A percentile compares a stretch with the other conserved stretches of the same genome.
Evolutionary conservation across 2,797 vertebrate genomes (phyloP).

Genomic region (Discoglossus pictus): DNA sequence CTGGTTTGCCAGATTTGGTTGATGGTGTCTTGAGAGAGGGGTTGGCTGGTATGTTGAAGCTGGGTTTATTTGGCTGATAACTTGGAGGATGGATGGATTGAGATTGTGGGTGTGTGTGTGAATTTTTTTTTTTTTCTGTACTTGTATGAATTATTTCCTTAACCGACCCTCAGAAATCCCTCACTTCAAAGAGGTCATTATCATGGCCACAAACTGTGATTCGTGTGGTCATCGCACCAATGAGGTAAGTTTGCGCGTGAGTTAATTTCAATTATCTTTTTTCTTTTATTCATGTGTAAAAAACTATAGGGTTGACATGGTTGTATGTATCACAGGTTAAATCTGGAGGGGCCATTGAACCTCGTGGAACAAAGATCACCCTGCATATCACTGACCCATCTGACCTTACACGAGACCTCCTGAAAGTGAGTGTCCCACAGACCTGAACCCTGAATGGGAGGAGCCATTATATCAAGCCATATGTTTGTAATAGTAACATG

Average conservation of each 20-base stretch:
- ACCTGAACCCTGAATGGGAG: too few species aligned
- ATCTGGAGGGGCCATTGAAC: constrained; percentile 88
- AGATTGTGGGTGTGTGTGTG: too few species aligned
- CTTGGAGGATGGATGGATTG: too few species aligned
- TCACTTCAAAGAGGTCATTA: constrained; percentile 95
- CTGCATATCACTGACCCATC: constrained; percentile 79
- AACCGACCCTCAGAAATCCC: constrained; percentile 80
- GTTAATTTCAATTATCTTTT: background rate
- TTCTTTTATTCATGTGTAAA: background rate
- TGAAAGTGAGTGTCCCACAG: constrained; percentile 79
- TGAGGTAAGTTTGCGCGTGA: constrained; percentile 71
- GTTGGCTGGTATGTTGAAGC: too few species aligned
- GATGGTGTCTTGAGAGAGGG: too few species aligned
- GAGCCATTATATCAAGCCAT: too few species aligned
- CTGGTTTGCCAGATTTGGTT: too few species aligned
- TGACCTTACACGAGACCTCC: constrained; percentile 88
- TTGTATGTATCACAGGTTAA: constrained; percentile 81
- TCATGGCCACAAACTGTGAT: constrained; percentile 96
- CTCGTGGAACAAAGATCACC: constrained; percentile 81
- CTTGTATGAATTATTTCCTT: constrained; percentile 55
- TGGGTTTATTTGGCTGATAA: too few species aligned
- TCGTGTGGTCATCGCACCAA: constrained; percentile 92
- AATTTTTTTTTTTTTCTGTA: too few species aligned
- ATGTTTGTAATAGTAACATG: too few species aligned
- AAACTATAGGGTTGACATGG: too few species aligned